These are phyloP conservation scores for Ceratosolen fusciceps DNA, from an alignment of 1,140 invertebrate species.

Conservation along the genomic window DNA sequence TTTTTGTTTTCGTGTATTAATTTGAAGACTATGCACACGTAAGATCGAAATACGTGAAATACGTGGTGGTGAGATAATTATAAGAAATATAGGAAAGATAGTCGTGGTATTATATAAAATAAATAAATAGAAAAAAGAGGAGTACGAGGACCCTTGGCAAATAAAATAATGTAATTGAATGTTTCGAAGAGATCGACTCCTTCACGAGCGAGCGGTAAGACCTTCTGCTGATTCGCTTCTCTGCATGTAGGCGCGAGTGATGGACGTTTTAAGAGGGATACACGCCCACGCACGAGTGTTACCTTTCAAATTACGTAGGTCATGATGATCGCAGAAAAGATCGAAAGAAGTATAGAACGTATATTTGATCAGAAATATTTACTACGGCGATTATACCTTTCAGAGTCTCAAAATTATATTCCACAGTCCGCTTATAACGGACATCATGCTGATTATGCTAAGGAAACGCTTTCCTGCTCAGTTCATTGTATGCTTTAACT, in stretches of 20 bases:
- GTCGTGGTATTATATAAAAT: too few relatives aligned
- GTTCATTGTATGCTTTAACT: background rate
- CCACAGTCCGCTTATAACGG: background rate
- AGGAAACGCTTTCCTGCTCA: background rate
- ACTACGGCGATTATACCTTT: slow-evolving; percentile 17
- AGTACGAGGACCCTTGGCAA: too few relatives aligned
- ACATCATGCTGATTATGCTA: background rate
- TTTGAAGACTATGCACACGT: too few relatives aligned
- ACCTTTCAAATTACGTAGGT: slow-evolving; percentile 36
- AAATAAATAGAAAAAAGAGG: too few relatives aligned
- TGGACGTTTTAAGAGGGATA: slow-evolving; percentile 36
- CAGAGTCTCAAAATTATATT: slow-evolving; percentile 14
- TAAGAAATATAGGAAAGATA: too few relatives aligned
- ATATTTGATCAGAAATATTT: slow-evolving; percentile 32
- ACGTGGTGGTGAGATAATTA: too few relatives aligned
- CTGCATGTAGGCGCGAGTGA: slow-evolving; percentile 27
- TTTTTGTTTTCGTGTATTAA: too few relatives aligned
- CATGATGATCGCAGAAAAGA: slow-evolving; percentile 20
- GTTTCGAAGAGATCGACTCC: background rate
- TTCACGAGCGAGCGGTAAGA: slow-evolving; percentile 26
- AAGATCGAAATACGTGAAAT: too few relatives aligned
- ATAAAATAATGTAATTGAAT: background rate
- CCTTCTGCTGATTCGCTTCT: background rate
- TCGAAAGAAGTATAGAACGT: slow-evolving; percentile 25
- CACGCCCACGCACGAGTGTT: slow-evolving; percentile 22